Evolutionary conservation across 2,888 invertebrate genomes (phyloP), one percentile per base, ranked within the genome.

Genomic region (Malthinus flaveolus): DNA sequence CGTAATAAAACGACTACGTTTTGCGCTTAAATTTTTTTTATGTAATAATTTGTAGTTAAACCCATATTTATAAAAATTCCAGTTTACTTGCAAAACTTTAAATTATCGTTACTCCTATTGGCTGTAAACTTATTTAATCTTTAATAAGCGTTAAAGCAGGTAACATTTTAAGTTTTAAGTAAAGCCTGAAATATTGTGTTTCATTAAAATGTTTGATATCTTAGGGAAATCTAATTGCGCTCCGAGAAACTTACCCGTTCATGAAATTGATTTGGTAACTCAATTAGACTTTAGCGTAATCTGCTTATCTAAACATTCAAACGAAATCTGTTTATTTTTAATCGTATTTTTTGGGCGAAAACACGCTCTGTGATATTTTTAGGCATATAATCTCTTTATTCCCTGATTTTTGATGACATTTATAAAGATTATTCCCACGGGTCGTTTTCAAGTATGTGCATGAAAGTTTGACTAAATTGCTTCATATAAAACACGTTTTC

Each of bases 391-490:
- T 65, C 66, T 68, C 67, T 66, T 66, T 64, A 66, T 67, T 65
- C 63, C 59, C 58, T 59, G 62, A 61, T 59, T 57, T 56, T 63
- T 62, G 60, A 64, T 61, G 68, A 70, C 70, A 71, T 61, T 68
- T 66, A 71, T 71, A 71, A 68, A 68, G 70, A 72, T 73, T 73
- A 73, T 68, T 67, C 74, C 71, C 73, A 44, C 57, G 73, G 72
- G 74, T 71, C 70, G 71, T 69, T 72, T 74, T 72, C 72, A 71
- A 23, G 64, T 72, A 63, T 64, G 71, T 67, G 69, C 69, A 67
- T 66, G 66, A 68, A 66, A 70, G 70, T 73, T 72, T 67, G 68
- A 60, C 67, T 65, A 73, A 75, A 75, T 75, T 75, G 74, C 69
- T 68, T 74, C 66, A 71, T 72, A 73, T 74, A 73, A 75, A 73